Conservation (phyloP, 2,797 vertebrate species). For the Scyliorhinus canicula region DNA sequence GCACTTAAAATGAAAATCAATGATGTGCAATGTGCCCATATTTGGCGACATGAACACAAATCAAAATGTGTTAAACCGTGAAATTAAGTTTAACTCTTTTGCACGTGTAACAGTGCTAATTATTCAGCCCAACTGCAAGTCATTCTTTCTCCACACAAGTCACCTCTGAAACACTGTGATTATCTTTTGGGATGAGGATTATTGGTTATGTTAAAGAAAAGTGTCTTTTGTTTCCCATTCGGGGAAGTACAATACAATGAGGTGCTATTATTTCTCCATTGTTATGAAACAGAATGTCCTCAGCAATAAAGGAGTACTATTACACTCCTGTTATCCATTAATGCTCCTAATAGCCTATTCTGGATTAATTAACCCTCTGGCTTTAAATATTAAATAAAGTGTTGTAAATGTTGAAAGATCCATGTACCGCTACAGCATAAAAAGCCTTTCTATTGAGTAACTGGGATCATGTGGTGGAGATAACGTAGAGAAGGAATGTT, state of each 20-base stretch:
- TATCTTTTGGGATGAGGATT: background rate
- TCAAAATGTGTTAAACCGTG: too few relatives aligned
- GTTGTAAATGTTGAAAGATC: background rate
- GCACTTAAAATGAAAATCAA: too few relatives aligned
- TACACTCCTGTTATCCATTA: background rate
- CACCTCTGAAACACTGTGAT: too few relatives aligned
- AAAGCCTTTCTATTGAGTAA: background rate
- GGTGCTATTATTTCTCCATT: background rate
- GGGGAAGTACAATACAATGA: background rate
- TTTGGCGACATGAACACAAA: too few relatives aligned
- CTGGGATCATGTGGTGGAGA: background rate
- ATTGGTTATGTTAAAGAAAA: background rate
- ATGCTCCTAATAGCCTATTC: background rate
- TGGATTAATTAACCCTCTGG: background rate
- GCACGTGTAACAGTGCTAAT: too few relatives aligned
- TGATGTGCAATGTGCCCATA: too few relatives aligned
- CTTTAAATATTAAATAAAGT: background rate
- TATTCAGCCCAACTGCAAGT: too few relatives aligned
- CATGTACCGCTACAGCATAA: background rate
- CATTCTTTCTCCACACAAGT: too few relatives aligned
- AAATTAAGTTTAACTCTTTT: too few relatives aligned
- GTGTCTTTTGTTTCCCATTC: background rate
- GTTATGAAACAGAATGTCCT: background rate
- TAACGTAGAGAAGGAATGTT: background rate
- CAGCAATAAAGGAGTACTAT: background rate